Conservation (phyloP, 1,140 invertebrate species). For the Diachasmimorpha longicaudata region DNA sequence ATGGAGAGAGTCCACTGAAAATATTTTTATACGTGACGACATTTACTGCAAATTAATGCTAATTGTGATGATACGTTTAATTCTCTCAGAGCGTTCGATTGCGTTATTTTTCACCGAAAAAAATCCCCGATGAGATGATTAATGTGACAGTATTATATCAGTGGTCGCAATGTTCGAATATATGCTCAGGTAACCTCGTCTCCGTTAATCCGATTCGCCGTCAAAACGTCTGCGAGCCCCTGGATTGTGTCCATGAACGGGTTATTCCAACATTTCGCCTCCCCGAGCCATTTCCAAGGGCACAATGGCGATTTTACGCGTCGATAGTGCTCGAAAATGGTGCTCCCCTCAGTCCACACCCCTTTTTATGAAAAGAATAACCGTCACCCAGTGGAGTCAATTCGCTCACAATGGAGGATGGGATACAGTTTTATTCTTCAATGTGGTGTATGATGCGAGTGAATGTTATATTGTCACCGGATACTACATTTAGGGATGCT, state of each 20-base stretch:
- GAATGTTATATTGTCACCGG: constrained; percentile 53
- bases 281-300: neutral
- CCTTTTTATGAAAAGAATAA: constrained; percentile 29
- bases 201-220: constrained; percentile 49
- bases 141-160: too few species aligned
- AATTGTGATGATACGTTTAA: too few species aligned
- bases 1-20: too few species aligned
- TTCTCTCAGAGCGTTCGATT: too few species aligned
- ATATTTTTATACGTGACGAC: too few species aligned
- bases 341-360: constrained; percentile 25
- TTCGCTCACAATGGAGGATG: constrained; percentile 48
- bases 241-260: neutral
- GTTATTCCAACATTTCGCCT: constrained; percentile 13
- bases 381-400: constrained; percentile 48
- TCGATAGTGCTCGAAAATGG: constrained; percentile 49
- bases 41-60: too few species aligned
- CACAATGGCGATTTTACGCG: constrained; percentile 56
- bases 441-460: constrained; percentile 37
- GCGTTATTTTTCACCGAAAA: too few species aligned
- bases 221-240: constrained; percentile 41
- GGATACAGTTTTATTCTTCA: neutral
- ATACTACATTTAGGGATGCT: constrained; percentile 49
- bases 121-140: too few species aligned
- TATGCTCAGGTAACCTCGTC: neutral
- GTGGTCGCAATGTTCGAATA: too few species aligned